Evolutionary conservation across 2,888 invertebrate species (phyloP).

Genomic region (Plemyria rubiginata): DNA sequence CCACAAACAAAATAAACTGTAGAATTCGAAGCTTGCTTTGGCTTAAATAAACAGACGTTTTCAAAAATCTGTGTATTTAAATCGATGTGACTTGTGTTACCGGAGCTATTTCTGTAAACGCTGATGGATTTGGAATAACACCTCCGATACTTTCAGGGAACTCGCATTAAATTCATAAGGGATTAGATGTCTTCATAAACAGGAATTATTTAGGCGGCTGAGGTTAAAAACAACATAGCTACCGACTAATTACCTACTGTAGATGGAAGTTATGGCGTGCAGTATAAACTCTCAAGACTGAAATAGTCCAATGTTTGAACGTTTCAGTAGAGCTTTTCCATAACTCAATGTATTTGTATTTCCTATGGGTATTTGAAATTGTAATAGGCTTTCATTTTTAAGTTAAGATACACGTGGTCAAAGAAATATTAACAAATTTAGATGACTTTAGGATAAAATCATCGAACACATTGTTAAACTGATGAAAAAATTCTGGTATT

Average conservation of each 20-base stretch:
- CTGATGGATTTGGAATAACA: conserved; percentile 80
- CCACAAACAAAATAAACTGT: conserved; percentile 41
- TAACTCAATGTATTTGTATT: not conserved
- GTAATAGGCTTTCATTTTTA: too few relatives aligned
- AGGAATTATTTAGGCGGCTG: conserved; percentile 83
- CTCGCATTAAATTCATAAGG: conserved; percentile 81
- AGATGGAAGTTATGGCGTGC: conserved; percentile 60
- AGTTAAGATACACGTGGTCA: too few relatives aligned
- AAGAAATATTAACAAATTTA: too few relatives aligned
- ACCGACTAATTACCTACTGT: conserved; percentile 59
- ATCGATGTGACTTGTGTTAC: conserved; percentile 83
- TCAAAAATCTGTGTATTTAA: conserved; percentile 84
- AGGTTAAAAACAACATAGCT: conserved; percentile 78
- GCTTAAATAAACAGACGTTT: conserved; percentile 82
- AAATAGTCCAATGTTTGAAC: conserved; percentile 47
- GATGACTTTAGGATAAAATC: too few relatives aligned
- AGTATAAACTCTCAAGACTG: conserved; percentile 49
- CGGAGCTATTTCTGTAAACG: conserved; percentile 76
- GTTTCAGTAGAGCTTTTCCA: conserved; percentile 8
- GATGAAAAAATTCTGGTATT: too few relatives aligned
- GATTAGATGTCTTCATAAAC: conserved; percentile 85
- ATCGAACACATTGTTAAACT: too few relatives aligned
- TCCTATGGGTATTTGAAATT: too few relatives aligned
- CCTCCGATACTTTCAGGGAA: conserved; percentile 72
- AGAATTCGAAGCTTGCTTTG: conserved; percentile 64